Evolutionary conservation across 2,888 invertebrate species (phyloP).

Genomic region (Atherix ibis): DNA sequence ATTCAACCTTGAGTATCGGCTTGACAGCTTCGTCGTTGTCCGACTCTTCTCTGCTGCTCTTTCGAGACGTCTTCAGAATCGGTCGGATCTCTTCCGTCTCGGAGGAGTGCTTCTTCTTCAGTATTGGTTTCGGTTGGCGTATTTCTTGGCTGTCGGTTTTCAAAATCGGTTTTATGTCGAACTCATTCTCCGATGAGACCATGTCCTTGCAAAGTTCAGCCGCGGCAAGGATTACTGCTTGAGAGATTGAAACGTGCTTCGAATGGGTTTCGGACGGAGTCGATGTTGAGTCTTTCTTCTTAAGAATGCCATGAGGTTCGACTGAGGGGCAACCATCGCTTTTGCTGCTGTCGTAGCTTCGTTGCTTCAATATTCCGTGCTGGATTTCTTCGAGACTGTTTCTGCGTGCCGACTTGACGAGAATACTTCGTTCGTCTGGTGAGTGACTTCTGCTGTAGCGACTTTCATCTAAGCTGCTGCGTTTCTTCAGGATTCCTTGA

Average conservation of each 20-base stretch:
- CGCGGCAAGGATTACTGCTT: slow-evolving; percentile 31
- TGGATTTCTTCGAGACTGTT: slow-evolving; percentile 30
- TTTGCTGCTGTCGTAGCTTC: slow-evolving; percentile 50
- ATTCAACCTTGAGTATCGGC: slow-evolving; percentile 27
- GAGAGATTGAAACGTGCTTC: slow-evolving; percentile 33
- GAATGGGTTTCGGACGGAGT: slow-evolving; percentile 30
- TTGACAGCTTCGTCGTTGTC: slow-evolving; percentile 6
- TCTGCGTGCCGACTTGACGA: slow-evolving; percentile 29
- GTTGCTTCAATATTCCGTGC: slow-evolving; percentile 66
- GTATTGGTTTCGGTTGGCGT: slow-evolving; percentile 53
- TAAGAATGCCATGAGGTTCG: slow-evolving; percentile 63
- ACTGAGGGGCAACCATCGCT: slow-evolving; percentile 45
- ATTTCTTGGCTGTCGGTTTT: slow-evolving; percentile 58
- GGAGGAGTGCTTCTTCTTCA: slow-evolving; percentile 72
- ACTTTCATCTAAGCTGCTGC: slow-evolving; percentile 62
- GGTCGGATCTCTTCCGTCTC: slow-evolving; percentile 60
- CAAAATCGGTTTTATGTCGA: slow-evolving; percentile 59
- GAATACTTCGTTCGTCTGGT: slow-evolving; percentile 30
- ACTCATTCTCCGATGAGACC: slow-evolving; percentile 27
- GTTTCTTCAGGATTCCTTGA: slow-evolving; percentile 70
- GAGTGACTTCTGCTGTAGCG: slow-evolving; percentile 32
- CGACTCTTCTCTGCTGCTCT: slow-evolving; percentile 46
- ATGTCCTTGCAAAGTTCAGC: slow-evolving; percentile 38
- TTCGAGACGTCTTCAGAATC: slow-evolving; percentile 59
- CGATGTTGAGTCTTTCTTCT: slow-evolving; percentile 34